Evolutionary conservation across 2,113 vertebrate species (phyloP).

Genomic region (Ellobius talpinus): DNA sequence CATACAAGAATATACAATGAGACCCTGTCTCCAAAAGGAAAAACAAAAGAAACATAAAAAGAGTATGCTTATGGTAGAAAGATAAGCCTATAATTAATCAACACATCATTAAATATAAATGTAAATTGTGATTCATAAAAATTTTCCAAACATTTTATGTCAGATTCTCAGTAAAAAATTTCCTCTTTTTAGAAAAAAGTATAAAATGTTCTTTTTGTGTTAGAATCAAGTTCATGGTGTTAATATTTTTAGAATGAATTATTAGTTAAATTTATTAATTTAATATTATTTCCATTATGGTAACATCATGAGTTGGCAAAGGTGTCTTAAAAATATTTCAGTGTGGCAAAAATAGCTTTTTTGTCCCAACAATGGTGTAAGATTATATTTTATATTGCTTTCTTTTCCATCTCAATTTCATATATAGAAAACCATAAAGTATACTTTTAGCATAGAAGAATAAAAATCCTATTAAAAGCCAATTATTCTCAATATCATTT

Average conservation of each 20-base stretch:
- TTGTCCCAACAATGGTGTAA: neutral
- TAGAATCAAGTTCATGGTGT: neutral
- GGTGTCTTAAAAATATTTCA: neutral
- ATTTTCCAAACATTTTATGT: conserved; percentile 32
- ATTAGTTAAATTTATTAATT: conserved; percentile 18
- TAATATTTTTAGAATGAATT: conserved; percentile 19
- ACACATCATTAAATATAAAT: conserved; percentile 22
- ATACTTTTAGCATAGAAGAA: neutral
- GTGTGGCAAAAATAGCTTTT: neutral
- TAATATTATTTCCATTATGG: neutral
- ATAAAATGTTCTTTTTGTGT: neutral
- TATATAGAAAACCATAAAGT: neutral
- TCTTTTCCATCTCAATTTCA: conserved; percentile 18
- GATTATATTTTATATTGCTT: neutral
- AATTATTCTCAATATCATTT: neutral
- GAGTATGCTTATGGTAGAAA: neutral
- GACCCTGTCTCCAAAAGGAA: neutral
- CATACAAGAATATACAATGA: neutral
- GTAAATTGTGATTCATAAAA: conserved; percentile 6
- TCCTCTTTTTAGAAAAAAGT: neutral
- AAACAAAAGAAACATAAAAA: neutral
- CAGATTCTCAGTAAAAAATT: conserved; percentile 56
- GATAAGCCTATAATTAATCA: neutral
- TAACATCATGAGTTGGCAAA: neutral
- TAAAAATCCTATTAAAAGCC: conserved; percentile 11